These are phyloP conservation scores for Odontomyia ornata DNA, from an alignment of 2,888 invertebrate species.

Conservation along the genomic window DNA sequence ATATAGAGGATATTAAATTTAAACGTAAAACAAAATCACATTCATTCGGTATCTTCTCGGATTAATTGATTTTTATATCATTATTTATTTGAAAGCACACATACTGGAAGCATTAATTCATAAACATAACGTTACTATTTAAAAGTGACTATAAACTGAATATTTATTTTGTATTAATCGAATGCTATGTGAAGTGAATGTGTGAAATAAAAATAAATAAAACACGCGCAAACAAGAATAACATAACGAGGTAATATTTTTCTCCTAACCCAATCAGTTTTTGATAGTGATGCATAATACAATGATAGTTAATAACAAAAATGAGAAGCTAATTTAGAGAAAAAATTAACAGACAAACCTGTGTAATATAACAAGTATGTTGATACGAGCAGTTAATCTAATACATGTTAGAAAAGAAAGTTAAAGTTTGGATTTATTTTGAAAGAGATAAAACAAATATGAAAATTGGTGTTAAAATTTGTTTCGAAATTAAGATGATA, in stretches of 20 bases:
- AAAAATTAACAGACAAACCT: conserved; percentile 21
- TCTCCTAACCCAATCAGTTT: conserved; percentile 37
- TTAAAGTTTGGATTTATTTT: conserved; percentile 36
- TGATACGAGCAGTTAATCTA: neutral
- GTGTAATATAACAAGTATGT: conserved; percentile 25
- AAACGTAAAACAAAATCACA: neutral
- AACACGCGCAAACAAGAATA: conserved; percentile 3
- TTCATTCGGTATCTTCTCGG: neutral
- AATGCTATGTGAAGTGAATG: neutral
- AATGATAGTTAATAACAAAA: conserved; percentile 15
- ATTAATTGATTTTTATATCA: neutral
- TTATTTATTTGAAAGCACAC: neutral
- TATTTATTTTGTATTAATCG: neutral
- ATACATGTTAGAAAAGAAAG: neutral
- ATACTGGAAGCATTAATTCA: neutral
- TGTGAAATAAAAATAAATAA: neutral
- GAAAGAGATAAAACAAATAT: neutral
- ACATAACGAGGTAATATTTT: neutral
- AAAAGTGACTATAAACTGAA: neutral
- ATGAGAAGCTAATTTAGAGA: conserved; percentile 20
- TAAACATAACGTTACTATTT: neutral
- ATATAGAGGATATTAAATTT: neutral
- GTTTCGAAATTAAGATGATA: conserved; percentile 42
- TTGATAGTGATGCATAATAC: conserved; percentile 20
- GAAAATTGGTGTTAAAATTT: conserved; percentile 30